phyloP scores from a whole-genome alignment of 2,888 invertebrate genomes.

The Acholoe squamosa region DNA sequence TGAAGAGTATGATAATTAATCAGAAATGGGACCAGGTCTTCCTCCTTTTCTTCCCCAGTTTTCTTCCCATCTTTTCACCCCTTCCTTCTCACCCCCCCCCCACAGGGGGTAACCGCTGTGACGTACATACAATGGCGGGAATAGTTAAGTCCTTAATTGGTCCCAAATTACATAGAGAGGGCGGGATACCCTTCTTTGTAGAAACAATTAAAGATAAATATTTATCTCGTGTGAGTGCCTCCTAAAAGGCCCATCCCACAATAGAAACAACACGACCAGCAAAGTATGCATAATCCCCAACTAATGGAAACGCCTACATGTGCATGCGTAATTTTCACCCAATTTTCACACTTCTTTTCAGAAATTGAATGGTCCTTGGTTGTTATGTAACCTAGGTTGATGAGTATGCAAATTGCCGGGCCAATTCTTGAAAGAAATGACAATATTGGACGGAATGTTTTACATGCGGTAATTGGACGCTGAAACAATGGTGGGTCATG shows the following conservation, averaged over 20 bases:
- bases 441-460: not conserved
- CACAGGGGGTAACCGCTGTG: no score
- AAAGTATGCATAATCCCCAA: not conserved
- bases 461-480: no score
- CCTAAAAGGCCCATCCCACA: not conserved
- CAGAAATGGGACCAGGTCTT: not conserved
- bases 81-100: not conserved
- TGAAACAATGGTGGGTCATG: no score
- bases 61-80: not conserved
- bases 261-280: not conserved
- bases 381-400: not conserved
- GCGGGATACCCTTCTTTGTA: not conserved
- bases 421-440: not conserved
- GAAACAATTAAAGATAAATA: slow-evolving; percentile 20
- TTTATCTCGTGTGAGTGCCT: not conserved
- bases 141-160: slow-evolving; percentile 23
- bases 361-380: not conserved
- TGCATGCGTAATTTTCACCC: no score
- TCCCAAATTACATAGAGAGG: not conserved
- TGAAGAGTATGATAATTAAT: no score
- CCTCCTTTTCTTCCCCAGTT: not conserved
- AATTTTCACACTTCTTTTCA: no score
- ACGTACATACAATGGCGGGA: not conserved
- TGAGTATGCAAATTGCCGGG: not conserved
- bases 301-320: not conserved